phyloP scores from a whole-genome alignment of 2,888 invertebrate species.

The Copidosoma aretas region DNA sequence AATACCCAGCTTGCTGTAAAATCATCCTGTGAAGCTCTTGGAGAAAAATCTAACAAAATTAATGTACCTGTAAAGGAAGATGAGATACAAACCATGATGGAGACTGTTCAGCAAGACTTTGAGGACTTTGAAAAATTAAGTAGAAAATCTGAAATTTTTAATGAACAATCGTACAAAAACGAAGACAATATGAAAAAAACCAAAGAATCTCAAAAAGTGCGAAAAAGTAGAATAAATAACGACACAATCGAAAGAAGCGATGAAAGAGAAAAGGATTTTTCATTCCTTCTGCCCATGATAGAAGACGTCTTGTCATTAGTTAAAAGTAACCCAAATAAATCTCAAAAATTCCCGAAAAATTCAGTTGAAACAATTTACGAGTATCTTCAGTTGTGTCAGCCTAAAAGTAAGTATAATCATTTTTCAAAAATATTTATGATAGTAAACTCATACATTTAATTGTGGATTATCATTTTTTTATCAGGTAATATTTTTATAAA shows the following conservation, averaged over 20 bases:
- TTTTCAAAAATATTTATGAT: neutral
- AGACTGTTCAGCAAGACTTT: conserved; percentile 52
- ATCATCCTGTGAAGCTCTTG: conserved; percentile 20
- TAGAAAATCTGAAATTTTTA: conserved; percentile 19
- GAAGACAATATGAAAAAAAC: conserved; percentile 11
- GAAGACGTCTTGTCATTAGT: conserved; percentile 53
- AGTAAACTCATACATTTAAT: neutral
- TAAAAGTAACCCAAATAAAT: conserved; percentile 47
- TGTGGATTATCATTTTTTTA: neutral
- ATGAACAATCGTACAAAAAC: conserved; percentile 3
- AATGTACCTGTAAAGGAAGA: conserved; percentile 52
- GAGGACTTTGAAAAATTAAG: conserved; percentile 46
- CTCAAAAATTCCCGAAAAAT: conserved; percentile 39
- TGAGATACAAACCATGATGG: conserved; percentile 59
- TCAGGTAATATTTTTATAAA: too few relatives aligned
- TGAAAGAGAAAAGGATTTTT: conserved; percentile 48
- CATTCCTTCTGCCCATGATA: conserved; percentile 52
- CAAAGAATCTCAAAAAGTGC: conserved; percentile 31
- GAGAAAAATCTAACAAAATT: conserved; percentile 42
- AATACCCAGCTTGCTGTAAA: conserved; percentile 12
- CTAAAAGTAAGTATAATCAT: conserved; percentile 30
- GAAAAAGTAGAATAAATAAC: conserved; percentile 24
- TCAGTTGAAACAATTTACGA: conserved; percentile 47
- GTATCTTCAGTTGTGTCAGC: conserved; percentile 46
- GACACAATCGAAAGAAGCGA: conserved; percentile 41